These are phyloP conservation scores for Romanogobio albipinnatus DNA, from an alignment of 2,113 vertebrate species.

Conservation along the genomic window DNA sequence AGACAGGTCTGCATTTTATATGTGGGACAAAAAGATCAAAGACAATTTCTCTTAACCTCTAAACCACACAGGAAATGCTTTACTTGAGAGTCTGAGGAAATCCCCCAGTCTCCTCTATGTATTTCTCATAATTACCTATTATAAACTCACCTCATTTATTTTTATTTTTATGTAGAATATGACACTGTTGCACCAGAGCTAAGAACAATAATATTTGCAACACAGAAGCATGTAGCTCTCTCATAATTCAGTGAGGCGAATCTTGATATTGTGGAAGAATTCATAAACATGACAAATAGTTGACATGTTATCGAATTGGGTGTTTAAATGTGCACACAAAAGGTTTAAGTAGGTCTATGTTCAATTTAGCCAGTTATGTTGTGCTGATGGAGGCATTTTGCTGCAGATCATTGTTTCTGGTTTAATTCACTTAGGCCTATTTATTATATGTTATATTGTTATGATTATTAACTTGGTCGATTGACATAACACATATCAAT, in stretches of 20 bases:
- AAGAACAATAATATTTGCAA: neutral
- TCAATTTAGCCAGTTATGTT: neutral
- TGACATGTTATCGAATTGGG: neutral
- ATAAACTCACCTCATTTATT: neutral
- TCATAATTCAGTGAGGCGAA: neutral
- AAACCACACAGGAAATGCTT: constrained; percentile 53
- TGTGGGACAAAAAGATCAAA: constrained; percentile 34
- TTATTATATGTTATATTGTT: no score
- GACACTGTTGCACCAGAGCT: neutral
- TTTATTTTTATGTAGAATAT: neutral
- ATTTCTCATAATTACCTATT: constrained; percentile 43
- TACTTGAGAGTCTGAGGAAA: constrained; percentile 40
- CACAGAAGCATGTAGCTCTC: neutral
- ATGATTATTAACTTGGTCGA: no score
- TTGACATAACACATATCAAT: no score
- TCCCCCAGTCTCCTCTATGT: constrained; percentile 36
- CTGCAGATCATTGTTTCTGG: no score
- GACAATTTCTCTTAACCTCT: constrained; percentile 41
- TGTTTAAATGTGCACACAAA: neutral
- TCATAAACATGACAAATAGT: neutral
- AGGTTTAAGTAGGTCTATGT: no score
- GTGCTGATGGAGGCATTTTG: neutral
- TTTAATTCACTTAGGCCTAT: no score
- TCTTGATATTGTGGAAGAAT: neutral
- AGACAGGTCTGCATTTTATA: neutral